Evolutionary conservation across 2,113 vertebrate species (phyloP), one percentile per base, ranked within the genome.

Genomic region (Collichthys lucidus): DNA sequence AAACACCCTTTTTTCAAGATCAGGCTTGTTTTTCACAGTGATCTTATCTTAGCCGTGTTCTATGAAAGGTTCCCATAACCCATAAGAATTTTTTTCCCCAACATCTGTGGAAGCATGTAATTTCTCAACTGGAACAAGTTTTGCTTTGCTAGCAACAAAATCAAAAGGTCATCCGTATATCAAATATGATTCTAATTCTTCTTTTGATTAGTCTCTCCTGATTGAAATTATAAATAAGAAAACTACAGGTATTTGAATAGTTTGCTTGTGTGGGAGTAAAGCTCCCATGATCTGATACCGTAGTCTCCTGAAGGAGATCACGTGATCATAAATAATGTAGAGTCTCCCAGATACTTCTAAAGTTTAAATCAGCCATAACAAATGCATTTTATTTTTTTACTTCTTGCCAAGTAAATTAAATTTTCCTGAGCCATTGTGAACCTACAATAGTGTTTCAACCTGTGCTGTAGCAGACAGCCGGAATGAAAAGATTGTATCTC

Each of bases 401-500:
- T 50, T 65, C 64, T 62, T 62, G n/a, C 20, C 31, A 49, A 65
- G 42, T 46, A 24, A 44, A 35, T 55, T 47, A 63, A 61, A n/a
- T 1, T 57, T 62, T 47, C n/a, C 52, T 7, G 16, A 50, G 3
- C 7, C 7, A 0, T 49, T 66, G 17, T 24, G 19, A 57, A 14
- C 42, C 11, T 3, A 2, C 14, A 20, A 24, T 56, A 8, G 24
- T 59, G 1, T 65, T 55, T 40, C 66, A 47, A 31, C 47, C 29
- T 0, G 3, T 40, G 26, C 70, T 26, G 59, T 2, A 44, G 42
- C 11, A 26, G 55, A 68, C 69, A 26, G 59, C 17, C 6, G 10
- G 73, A 83, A 14, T 66, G 44, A 82, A 74, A 84, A 77, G 59
- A 67, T 64, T 46, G 35, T 47, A 22, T 75, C 68, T 20, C 35